phyloP scores from a whole-genome alignment of 2,113 vertebrate genomes.

The Prionailurus bengalensis region DNA sequence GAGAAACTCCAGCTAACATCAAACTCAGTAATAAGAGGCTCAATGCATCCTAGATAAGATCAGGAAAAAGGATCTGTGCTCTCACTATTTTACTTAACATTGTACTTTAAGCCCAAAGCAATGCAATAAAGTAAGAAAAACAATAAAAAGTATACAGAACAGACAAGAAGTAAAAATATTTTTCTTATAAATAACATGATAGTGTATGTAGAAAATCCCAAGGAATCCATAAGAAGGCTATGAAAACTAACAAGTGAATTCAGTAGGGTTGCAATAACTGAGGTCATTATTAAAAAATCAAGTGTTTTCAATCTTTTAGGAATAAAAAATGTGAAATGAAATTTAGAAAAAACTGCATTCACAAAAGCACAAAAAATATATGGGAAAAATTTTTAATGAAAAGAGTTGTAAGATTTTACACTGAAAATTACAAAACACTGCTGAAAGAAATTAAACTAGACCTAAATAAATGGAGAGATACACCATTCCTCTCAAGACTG shows the following conservation, averaged over 20 bases:
- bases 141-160: not conserved
- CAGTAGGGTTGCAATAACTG: not conserved
- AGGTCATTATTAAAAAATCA: not conserved
- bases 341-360: not conserved
- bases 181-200: not conserved
- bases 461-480: not conserved
- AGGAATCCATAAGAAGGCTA: not conserved
- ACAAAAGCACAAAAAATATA: not conserved
- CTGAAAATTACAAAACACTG: not conserved
- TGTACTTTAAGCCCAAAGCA: not conserved
- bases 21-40: not conserved
- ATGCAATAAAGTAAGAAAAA: not conserved
- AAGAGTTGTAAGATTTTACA: not conserved
- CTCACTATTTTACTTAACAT: not conserved
- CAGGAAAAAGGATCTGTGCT: not conserved
- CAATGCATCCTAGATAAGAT: not conserved
- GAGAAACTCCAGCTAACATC: not conserved
- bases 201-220: not conserved
- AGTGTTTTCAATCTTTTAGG: not conserved
- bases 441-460: not conserved
- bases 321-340: not conserved
- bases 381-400: not conserved
- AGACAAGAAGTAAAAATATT: not conserved
- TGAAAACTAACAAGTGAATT: not conserved
- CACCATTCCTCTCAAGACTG: not conserved